These are phyloP conservation scores for Eulithis testata DNA, from an alignment of 2,888 invertebrate species.

Conservation along the genomic window DNA sequence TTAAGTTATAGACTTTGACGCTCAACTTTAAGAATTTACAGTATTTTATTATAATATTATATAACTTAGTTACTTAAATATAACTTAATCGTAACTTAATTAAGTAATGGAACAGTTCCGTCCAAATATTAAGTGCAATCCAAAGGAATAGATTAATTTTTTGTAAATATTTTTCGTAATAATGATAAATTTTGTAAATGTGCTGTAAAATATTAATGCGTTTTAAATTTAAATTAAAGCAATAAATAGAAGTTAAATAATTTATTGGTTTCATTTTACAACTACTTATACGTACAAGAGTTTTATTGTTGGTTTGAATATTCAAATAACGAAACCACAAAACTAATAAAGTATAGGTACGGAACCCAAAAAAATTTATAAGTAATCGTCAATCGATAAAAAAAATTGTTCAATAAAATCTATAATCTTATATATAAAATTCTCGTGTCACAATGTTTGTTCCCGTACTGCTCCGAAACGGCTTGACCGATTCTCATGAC, in stretches of 20 bases:
- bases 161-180: conserved; percentile 45
- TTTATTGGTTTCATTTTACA: conserved; percentile 3
- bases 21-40: conserved; percentile 47
- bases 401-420: no score
- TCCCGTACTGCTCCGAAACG: no score
- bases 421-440: no score
- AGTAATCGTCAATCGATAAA: no score
- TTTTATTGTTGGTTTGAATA: no score
- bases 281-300: no score
- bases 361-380: not conserved
- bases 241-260: conserved; percentile 23
- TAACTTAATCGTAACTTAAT: conserved; percentile 30
- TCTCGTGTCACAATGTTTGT: no score
- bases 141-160: conserved; percentile 74
- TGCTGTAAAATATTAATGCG: conserved; percentile 15
- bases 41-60: conserved; percentile 49
- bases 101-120: conserved; percentile 64
- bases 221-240: conserved; percentile 14
- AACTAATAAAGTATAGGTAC: not conserved
- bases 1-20: conserved; percentile 33
- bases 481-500: no score
- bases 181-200: conserved; percentile 36
- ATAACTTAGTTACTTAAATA: conserved; percentile 25
- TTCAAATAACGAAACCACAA: not conserved
- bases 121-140: conserved; percentile 76